Evolutionary conservation across 2,797 vertebrate species (phyloP), one percentile per base, ranked within the genome.

Genomic region (Babyrousa celebensis): DNA sequence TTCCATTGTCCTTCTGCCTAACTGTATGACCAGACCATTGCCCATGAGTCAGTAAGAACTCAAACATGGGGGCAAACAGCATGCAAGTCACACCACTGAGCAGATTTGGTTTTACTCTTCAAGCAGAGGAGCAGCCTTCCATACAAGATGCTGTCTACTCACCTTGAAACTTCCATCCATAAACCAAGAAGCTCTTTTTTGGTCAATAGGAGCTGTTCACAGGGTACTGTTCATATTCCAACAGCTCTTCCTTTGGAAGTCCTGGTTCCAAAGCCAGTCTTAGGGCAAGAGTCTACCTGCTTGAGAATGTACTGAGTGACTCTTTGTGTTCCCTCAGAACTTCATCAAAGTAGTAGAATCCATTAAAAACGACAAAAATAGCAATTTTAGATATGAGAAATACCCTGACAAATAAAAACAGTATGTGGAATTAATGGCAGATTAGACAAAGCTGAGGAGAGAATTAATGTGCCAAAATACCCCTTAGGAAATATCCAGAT

Each of bases 381-480:
- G 67, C 65, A 85, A 71, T 92, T 85, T 43, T 80, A 71, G 36
- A 77, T 60, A 74, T 87, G 29, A 79, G 84, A 89, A 93, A 79
- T 32, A 68, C 11, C 68, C 8, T 32, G 17, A 60, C 82, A 93
- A 79, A 74, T 86, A 97, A 86, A 32, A 88, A 67, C 65, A 74
- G 2, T 17, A 12, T 85, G 17, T 85, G 12, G 23, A 79, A 87
- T 72, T 72, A 91, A 88, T 18, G 83, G 15, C 72, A 88, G 52
- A 70, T 72, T 62, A 85, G 32, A 83, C 56, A 52, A 91, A 94
- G 27, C 23, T 36, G 25, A 90, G 58, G 18, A 88, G 60, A 80
- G 27, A 84, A 75, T 40, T 32, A 74, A 52, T 17, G 12, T 54
- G 75, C 29, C 32, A 78, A 74, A 87, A 84, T 75, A 52, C 36